Percentiles rank a stretch among this genome's conserved stretches.
Conservation (phyloP, 2,888 invertebrate genomes). For the Diarsia brunnea region DNA sequence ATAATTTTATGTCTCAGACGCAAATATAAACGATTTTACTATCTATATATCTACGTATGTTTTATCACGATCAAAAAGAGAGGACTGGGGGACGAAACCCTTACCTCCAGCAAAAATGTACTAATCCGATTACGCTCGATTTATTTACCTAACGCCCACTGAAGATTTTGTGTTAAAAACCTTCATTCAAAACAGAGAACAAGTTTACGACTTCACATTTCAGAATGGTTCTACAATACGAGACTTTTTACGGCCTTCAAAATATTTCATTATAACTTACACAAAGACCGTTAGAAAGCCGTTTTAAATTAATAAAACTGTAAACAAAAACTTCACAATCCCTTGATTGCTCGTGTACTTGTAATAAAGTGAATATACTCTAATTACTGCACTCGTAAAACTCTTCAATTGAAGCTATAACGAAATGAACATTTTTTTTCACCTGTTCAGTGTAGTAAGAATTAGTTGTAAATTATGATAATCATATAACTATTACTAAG, state of each 20-base stretch:
- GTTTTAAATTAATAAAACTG: constrained; percentile 31
- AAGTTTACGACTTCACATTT: not conserved
- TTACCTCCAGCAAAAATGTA: not conserved
- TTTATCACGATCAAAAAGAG: constrained; percentile 22
- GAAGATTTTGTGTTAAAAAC: not conserved
- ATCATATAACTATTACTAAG: constrained; percentile 46
- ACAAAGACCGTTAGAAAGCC: constrained; percentile 25
- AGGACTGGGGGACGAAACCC: not conserved
- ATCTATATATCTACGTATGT: constrained; percentile 14
- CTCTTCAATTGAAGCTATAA: constrained; percentile 33
- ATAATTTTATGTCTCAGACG: not conserved
- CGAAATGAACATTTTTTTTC: constrained; percentile 18
- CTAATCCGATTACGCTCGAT: not conserved
- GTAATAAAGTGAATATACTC: constrained; percentile 37
- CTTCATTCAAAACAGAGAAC: no score
- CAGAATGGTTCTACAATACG: not conserved
- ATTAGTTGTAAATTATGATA: constrained; percentile 49
- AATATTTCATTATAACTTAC: constrained; percentile 19
- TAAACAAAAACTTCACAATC: constrained; percentile 33
- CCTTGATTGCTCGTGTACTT: constrained; percentile 32
- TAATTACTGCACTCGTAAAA: constrained; percentile 50
- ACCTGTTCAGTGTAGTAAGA: constrained; percentile 19
- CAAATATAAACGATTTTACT: not conserved
- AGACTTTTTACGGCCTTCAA: constrained; percentile 13
- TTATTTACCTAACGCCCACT: constrained; percentile 1